Base-by-base conservation (phyloP, 2,797 vertebrate genomes). In the Falco berigora region DNA sequence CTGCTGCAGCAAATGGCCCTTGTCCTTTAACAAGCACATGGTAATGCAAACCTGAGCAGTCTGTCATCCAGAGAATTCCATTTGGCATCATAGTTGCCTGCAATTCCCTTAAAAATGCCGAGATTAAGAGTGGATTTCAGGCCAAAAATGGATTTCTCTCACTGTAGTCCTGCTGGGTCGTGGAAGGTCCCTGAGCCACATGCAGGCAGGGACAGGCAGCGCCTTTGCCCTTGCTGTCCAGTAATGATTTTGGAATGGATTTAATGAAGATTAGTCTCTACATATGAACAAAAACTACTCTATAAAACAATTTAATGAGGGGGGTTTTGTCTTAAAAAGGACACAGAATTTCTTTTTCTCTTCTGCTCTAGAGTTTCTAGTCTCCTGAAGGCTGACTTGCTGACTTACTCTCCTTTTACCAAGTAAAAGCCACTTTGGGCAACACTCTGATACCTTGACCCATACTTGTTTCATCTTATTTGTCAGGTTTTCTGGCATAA, bases 401-500 rank as follows among this genome's bases (percentile, higher is more conserved):
- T 66, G 52, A 42, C 44, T 63, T 59, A 12, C 17, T 75, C 19
- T 85, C 55, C 42, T 63, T 83, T 73, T 58, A 73, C 63, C 23
- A 63, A 56, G 30, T 25, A 95, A 92, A 95, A 73, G 59, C 36
- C n/a, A 61, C 42, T 85, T 66, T 8, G 3, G 80, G 28, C 63
- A 85, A 63, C n/a, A 11, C 34, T 78, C 64, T n/a, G 85, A 86
- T 75, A 80, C 53, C 28, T 88, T n/a, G 62, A 21, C 17, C 85
- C 30, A 0, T 32, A 27, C 36, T 68, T 69, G 23, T 94, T 93
- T 95, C 80, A 63, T 49, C 77, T 95, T 91, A 91, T 95, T 94
- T 97, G 85, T 96, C 86, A 74, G 58, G 71, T 93, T 72, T 61
- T 53, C 52, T 83, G 92, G 89, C 84, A 95, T 40, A 95, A 95